Evolutionary conservation across 2,888 invertebrate species (phyloP), one percentile per base, ranked within the genome.

Genomic region (Ophioninae sp.): DNA sequence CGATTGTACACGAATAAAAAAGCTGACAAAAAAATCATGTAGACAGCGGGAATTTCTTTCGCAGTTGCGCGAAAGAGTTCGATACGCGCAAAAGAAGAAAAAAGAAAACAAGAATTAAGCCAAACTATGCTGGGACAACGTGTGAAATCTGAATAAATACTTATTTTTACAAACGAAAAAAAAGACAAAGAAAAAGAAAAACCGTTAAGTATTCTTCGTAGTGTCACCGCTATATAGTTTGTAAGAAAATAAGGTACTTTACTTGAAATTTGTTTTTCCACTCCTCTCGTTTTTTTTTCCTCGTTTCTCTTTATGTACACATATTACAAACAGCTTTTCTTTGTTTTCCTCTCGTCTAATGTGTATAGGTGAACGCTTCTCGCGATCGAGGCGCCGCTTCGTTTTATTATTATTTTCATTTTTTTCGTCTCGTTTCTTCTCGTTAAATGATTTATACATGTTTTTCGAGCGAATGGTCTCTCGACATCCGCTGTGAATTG

Each of bases 211-310:
- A 91, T 89, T 90, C 87, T 88, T 88, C 87, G 86, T 88, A 88
- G 87, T 90, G 88, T 88, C 89, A 89, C 87, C 90, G 86, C 88
- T 91, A 90, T 89, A 89, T 89, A 90, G 88, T 90, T 91, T 90
- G 91, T 91, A 92, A 89, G 92, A 92, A 92, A 92, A 92, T 92
- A 92, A 92, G 88, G 92, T 91, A 89, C 86, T 91, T 90, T 91
- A 89, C 86, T 91, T 90, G 89, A 90, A 89, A 89, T 91, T 91
- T 70, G 74, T 69, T 79, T 70, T 30, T 81, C 75, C 59, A 30
- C 59, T 68, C 64, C 30, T 64, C 69, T 23, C 21, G 17, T 41
- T 61, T 64, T 73, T 57, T 82, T 65, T 83, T 56, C 37, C 68
- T 74, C 41, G 37, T 74, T 79, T 76, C 68, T 57, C 39, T 84